Base-by-base conservation (phyloP, 1,140 invertebrate species). In the Ceratosolen fusciceps region DNA sequence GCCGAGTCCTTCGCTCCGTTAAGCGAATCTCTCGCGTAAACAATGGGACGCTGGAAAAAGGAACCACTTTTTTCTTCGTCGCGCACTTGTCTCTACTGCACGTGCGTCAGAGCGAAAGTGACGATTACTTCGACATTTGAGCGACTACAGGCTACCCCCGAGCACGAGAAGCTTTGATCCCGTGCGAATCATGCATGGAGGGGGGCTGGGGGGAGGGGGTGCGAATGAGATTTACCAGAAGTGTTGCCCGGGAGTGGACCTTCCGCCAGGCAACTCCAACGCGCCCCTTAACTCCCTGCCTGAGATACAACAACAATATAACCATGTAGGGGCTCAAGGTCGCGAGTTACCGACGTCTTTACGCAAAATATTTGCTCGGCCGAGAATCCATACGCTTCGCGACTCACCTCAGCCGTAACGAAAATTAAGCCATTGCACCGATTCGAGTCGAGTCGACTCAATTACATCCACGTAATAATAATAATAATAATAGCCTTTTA, bases 21-120 rank as follows among this genome's bases (percentile, higher is more conserved):
- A 26, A 24, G 19, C 68, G 77, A 79, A 79, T 74, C 60, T 74
- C 60, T 58, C 60, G n/a, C n/a, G 77, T 72, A 78, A 72, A 78
- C 77, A 77, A 77, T 77, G 31, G 68, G 37, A n/a, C n/a, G 14
- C 60, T 56, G 39, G 4, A 16, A 19, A 52, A 52, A 52, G 49
- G 19, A 52, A 19, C 14, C 49, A 19, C 5, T 3, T 52, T 47
- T 52, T 52, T 52, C 49, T 52, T 52, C 10, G 21, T 52, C 49
- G 10, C 49, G 39, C 39, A 43, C 12, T 43, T 43, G 39, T 43
- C n/a, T 47, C 16, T 47, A 9, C 8, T 47, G 16, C 43, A 47
- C 43, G 43, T 47, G 43, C 43, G 43, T 47, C 49, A 3, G 49
- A 52, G 14, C 21, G 49, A 52, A 52, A 52, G 49, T 52, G 49